Base-by-base conservation (phyloP, 2,888 invertebrate species). In the Lepetodrilus schrolli region DNA sequence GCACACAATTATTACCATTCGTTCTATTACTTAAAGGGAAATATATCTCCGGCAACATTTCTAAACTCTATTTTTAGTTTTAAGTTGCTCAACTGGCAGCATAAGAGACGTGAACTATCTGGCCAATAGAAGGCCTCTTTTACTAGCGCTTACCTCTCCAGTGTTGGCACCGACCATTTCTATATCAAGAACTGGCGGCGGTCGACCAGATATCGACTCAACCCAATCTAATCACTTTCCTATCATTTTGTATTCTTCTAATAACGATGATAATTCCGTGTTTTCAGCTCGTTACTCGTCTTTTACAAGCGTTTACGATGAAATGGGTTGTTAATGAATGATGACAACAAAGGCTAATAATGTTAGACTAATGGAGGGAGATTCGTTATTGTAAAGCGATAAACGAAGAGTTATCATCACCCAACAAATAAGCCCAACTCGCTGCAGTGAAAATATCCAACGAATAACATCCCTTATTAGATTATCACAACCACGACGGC, bases 331-430 rank as follows among this genome's bases (percentile, higher is more conserved):
- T 43, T 43, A 68, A 68, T 47, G 68, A 68, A 68, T 21, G 43
- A 37, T 43, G 68, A 7, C 68, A 47, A 68, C 68, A 68, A 68
- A 68, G 43, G 68, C 21, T 30, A 38, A 47, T 47, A 38, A 23
- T 43, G 23, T 38, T 26, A 38, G 68, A 47, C 68, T 68, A 68
- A 68, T 30, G 68, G 75, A 51, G 48, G 68, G 38, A 72, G 72
- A 72, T 68, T 36, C 68, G 68, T 69, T 58, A 72, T 75, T 75
- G 72, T 75, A 51, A 66, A 68, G 51, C 72, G 68, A 72, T 75
- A 72, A 72, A 66, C 58, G 66, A 66, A 72, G 68, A 72, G 58
- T 10, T 36, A 50, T 51, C 71, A 71, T 65, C 70, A 47, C 49
- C 38, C 21, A 30, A 21, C 43, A 69, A 37, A 72, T 51, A 58